A percentile compares a stretch with the other conserved stretches of the same genome.
These are phyloP conservation scores for Caenorhabditis tropicalis DNA, from an alignment of 1,140 invertebrate species.

Conservation along the genomic window DNA sequence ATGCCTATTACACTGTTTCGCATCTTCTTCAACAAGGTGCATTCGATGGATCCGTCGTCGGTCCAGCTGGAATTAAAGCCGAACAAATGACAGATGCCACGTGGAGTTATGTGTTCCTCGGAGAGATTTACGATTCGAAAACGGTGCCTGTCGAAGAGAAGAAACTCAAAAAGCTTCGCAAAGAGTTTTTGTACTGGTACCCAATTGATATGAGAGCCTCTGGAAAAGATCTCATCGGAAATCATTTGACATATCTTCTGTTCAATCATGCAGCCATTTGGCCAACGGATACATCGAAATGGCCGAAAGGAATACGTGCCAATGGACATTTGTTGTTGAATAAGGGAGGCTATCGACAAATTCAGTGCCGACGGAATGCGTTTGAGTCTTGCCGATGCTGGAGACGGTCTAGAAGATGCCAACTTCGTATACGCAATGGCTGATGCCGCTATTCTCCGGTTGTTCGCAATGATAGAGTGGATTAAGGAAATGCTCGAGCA, in stretches of 20 bases:
- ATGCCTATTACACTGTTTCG: slow-evolving; percentile 94
- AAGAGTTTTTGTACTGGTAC: slow-evolving; percentile 92
- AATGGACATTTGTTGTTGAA: slow-evolving; percentile 97
- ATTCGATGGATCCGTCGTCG: slow-evolving; percentile 50
- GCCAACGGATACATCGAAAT: slow-evolving; percentile 84
- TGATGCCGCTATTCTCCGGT: slow-evolving; percentile 89
- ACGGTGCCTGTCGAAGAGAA: slow-evolving; percentile 80
- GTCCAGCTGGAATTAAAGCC: slow-evolving; percentile 72
- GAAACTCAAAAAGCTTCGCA: slow-evolving; percentile 81
- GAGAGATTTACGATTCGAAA: slow-evolving; percentile 79
- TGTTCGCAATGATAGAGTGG: slow-evolving; percentile 95
- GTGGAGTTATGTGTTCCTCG: slow-evolving; percentile 97
- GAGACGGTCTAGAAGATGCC: slow-evolving; percentile 96
- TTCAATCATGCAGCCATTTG: slow-evolving; percentile 98
- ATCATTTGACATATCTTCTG: slow-evolving; percentile 93
- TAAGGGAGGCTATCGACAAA: slow-evolving; percentile 87
- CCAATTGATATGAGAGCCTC: slow-evolving; percentile 90
- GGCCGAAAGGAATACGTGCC: slow-evolving; percentile 89
- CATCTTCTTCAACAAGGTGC: slow-evolving; percentile 84
- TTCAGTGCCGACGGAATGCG: slow-evolving; percentile 90
- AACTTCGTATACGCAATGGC: slow-evolving; percentile 95
- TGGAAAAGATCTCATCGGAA: slow-evolving; percentile 99
- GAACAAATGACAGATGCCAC: slow-evolving; percentile 88
- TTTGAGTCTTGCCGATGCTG: slow-evolving; percentile 79
- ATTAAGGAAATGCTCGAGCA: slow-evolving; percentile 81